Conservation (phyloP, 2,797 vertebrate genomes). For the Scomberomorus guttatus region DNA sequence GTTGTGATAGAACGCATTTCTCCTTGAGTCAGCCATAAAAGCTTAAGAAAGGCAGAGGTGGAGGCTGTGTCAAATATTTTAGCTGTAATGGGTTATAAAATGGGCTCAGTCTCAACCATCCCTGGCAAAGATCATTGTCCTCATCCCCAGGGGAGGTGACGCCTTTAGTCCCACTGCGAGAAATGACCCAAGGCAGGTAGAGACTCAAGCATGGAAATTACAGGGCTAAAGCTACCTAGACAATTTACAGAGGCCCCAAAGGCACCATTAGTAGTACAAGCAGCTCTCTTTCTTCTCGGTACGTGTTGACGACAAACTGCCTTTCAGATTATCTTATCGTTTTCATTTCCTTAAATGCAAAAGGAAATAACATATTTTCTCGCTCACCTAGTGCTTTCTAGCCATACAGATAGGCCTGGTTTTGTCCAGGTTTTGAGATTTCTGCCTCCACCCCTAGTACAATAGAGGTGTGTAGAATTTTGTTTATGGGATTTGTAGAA, state of each 20-base stretch:
- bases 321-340: background rate
- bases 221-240: conserved; percentile 47
- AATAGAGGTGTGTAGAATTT: background rate
- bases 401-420: background rate
- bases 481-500: background rate
- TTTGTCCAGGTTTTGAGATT: background rate
- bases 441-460: background rate
- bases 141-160: conserved; percentile 49
- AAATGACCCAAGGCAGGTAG: conserved; percentile 77
- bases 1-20: conserved; percentile 52
- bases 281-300: conserved; percentile 23
- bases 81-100: conserved; percentile 69
- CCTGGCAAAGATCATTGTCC: conserved; percentile 54
- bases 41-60: conserved; percentile 34
- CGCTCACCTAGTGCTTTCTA: background rate
- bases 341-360: background rate
- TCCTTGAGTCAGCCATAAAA: conserved; percentile 59
- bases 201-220: conserved; percentile 72
- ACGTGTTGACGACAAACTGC: background rate
- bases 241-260: conserved; percentile 50
- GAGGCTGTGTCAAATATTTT: conserved; percentile 47
- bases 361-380: background rate
- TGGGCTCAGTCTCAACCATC: conserved; percentile 19
- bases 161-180: conserved; percentile 63
- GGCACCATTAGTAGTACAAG: conserved; percentile 12